A percentile compares a stretch with the other conserved stretches of the same genome.
phyloP scores from a whole-genome alignment of 2,888 invertebrate genomes.

The Drosophila hamatofila region DNA sequence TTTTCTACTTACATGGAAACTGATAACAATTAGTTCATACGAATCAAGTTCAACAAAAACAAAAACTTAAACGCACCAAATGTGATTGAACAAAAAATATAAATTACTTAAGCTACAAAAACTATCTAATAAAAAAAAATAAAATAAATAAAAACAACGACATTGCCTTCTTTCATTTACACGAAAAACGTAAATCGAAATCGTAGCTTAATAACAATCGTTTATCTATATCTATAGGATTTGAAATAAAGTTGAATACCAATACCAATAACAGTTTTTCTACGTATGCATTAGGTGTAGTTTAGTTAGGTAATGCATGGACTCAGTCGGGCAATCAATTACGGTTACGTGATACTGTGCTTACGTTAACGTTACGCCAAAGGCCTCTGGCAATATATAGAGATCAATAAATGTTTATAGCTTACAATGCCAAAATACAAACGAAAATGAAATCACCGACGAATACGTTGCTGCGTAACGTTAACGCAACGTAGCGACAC shows the following conservation, averaged over 20 bases:
- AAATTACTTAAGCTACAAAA: slow-evolving; percentile 45
- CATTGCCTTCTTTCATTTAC: slow-evolving; percentile 74
- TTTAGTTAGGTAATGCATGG: slow-evolving; percentile 62
- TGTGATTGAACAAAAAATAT: slow-evolving; percentile 67
- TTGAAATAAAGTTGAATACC: slow-evolving; percentile 7
- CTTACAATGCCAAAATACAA: slow-evolving; percentile 81
- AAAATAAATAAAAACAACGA: slow-evolving; percentile 57
- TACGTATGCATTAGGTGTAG: slow-evolving; percentile 59
- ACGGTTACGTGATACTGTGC: slow-evolving; percentile 48
- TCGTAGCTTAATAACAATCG: slow-evolving; percentile 37
- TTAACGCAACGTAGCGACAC: slow-evolving; percentile 69
- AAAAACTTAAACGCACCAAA: slow-evolving; percentile 71
- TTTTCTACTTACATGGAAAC: slow-evolving; percentile 64
- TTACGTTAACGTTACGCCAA: slow-evolving; percentile 59
- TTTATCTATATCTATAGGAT: slow-evolving; percentile 33
- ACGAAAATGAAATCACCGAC: slow-evolving; percentile 83
- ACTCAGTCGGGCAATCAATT: slow-evolving; percentile 45
- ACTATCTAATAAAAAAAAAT: slow-evolving; percentile 33
- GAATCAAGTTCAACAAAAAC: neutral
- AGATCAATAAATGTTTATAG: slow-evolving; percentile 82
- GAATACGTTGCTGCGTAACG: slow-evolving; percentile 71
- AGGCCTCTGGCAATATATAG: slow-evolving; percentile 55
- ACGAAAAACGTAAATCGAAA: slow-evolving; percentile 47
- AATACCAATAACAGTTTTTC: slow-evolving; percentile 53
- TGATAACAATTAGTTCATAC: slow-evolving; percentile 18